phyloP scores from a whole-genome alignment of 1,140 invertebrate species.

The Ladona fulva region DNA sequence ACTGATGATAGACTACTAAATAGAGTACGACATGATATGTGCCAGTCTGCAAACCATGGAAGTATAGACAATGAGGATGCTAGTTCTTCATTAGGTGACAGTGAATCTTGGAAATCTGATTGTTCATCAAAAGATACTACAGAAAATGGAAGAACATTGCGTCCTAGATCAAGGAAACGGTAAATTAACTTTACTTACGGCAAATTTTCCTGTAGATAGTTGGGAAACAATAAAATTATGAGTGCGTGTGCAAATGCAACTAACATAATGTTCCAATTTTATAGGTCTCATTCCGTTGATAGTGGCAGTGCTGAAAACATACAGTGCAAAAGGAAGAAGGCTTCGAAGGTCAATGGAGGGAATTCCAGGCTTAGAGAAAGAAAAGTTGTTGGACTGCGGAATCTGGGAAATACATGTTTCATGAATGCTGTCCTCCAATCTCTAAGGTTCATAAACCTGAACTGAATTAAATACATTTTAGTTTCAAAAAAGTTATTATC shows the following conservation, averaged over 20 bases:
- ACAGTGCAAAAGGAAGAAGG: constrained; percentile 13
- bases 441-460: constrained; percentile 44
- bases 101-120: constrained; percentile 20
- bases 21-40: constrained; percentile 45
- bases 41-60: constrained; percentile 27
- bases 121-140: constrained; percentile 26
- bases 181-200: constrained; percentile 19
- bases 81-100: constrained; percentile 15
- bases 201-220: no score
- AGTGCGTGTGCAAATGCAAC: no score
- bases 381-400: constrained; percentile 66
- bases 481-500: no score
- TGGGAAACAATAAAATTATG: no score
- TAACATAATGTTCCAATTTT: not conserved
- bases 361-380: constrained; percentile 30
- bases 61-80: constrained; percentile 27
- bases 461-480: no score
- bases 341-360: not conserved
- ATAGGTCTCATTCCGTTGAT: constrained; percentile 15
- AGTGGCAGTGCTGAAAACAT: constrained; percentile 17
- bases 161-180: constrained; percentile 50
- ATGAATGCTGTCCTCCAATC: constrained; percentile 84
- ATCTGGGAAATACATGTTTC: constrained; percentile 81
- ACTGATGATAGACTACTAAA: constrained; percentile 50
- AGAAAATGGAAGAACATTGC: constrained; percentile 45